Evolutionary conservation across 2,797 vertebrate genomes (phyloP).

Genomic region (Microctenopoma stevenorrisi): DNA sequence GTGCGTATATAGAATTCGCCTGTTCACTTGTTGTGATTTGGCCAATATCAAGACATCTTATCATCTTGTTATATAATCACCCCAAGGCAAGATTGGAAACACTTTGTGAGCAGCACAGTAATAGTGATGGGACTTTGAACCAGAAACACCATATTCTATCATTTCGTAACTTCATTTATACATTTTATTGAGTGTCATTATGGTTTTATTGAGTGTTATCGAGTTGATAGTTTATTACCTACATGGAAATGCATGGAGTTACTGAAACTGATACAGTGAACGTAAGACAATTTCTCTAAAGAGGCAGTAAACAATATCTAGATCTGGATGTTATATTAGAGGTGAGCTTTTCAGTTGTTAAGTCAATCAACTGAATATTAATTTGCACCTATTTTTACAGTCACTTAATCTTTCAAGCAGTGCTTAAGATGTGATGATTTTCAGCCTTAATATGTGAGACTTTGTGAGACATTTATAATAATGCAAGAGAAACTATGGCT

Average conservation of each 20-base stretch:
- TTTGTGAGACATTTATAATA: background rate
- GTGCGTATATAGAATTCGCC: background rate
- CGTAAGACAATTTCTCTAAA: background rate
- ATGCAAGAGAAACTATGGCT: conserved; percentile 3
- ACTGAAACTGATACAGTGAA: background rate
- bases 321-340: background rate
- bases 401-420: background rate
- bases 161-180: background rate
- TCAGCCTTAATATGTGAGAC: background rate
- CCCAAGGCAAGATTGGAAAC: conserved; percentile 6
- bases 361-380: background rate
- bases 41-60: background rate
- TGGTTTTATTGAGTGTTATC: background rate
- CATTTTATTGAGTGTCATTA: background rate
- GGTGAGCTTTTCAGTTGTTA: background rate
- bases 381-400: background rate
- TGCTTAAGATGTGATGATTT: background rate
- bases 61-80: conserved; percentile 10
- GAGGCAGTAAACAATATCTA: background rate
- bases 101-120: background rate
- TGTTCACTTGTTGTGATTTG: background rate
- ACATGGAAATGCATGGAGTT: background rate
- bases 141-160: background rate
- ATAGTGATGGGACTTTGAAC: background rate
- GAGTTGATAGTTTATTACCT: background rate